These are phyloP conservation scores for Malurus cyaneus DNA, from an alignment of 2,113 vertebrate species.

Conservation along the genomic window DNA sequence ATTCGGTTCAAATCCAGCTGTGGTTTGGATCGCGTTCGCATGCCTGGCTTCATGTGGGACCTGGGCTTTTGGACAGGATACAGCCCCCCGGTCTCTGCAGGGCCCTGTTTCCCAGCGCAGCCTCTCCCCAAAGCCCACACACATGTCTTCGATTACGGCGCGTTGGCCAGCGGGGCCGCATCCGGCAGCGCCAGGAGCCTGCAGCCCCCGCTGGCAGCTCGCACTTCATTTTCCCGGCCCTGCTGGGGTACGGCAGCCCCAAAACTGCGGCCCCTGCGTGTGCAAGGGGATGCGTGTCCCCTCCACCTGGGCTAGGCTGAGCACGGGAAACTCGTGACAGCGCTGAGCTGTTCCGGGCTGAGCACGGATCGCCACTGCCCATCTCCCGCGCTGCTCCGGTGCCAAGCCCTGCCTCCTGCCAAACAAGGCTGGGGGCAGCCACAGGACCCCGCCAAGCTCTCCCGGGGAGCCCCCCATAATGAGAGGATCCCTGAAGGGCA, in stretches of 20 bases:
- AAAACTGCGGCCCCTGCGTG: neutral
- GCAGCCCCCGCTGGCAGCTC: conserved; percentile 58
- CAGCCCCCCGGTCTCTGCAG: conserved; percentile 62
- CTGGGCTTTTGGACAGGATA: conserved; percentile 65
- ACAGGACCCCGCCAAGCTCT: neutral
- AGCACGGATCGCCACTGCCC: fast-evolving
- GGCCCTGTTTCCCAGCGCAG: conserved; percentile 62
- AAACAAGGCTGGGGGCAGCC: neutral
- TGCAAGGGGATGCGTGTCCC: neutral
- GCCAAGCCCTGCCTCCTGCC: neutral
- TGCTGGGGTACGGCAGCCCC: neutral
- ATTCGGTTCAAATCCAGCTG: conserved; percentile 62
- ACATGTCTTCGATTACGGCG: conserved; percentile 63
- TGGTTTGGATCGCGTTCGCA: conserved; percentile 59
- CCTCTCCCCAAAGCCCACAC: conserved; percentile 64
- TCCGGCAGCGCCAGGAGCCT: conserved; percentile 49
- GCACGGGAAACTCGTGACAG: neutral
- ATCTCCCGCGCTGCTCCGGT: neutral
- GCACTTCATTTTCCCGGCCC: neutral
- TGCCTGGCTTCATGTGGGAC: conserved; percentile 64
- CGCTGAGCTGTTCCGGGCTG: neutral
- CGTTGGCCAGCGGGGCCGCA: conserved; percentile 56
- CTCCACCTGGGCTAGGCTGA: neutral
- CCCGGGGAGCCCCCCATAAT: fast-evolving
- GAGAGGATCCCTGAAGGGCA: neutral